Evolutionary conservation across 2,113 vertebrate genomes (phyloP).

Genomic region (Mirza zaza): DNA sequence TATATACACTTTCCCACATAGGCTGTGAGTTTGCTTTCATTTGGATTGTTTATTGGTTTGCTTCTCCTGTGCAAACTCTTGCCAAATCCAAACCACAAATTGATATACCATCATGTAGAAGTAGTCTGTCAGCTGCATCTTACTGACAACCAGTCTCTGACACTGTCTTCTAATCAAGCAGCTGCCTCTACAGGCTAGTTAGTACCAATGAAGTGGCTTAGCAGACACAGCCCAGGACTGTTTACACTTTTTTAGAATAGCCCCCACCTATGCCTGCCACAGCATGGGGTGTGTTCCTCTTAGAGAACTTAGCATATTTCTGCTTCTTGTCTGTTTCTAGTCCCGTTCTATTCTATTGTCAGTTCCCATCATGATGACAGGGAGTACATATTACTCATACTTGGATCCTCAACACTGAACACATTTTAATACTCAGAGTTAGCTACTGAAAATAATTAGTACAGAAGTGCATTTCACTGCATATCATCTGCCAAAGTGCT

Average conservation of each 20-base stretch:
- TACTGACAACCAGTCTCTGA: not conserved
- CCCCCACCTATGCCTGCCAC: too few relatives aligned
- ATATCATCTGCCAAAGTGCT: constrained; percentile 71
- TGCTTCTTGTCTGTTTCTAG: not conserved
- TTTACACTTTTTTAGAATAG: not conserved
- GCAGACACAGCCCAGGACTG: not conserved
- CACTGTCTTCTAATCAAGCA: not conserved
- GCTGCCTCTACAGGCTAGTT: not conserved
- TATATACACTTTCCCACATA: constrained; percentile 6
- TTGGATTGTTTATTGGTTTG: constrained; percentile 55
- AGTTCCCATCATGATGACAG: not conserved
- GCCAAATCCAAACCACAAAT: constrained; percentile 64
- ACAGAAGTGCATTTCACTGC: constrained; percentile 51
- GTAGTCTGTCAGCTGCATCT: not conserved
- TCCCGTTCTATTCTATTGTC: not conserved
- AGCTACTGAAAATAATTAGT: constrained; percentile 72
- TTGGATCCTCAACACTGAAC: constrained; percentile 43
- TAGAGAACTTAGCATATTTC: not conserved
- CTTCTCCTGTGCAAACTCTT: constrained; percentile 44
- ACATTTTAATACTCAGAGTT: constrained; percentile 62
- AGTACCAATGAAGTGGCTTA: not conserved
- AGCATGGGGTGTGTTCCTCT: not conserved
- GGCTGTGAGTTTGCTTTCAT: constrained; percentile 45
- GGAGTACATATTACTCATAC: constrained; percentile 23
- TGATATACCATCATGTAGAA: constrained; percentile 44